Evolutionary conservation across 2,797 vertebrate species (phyloP).

Genomic region (Pterois miles): DNA sequence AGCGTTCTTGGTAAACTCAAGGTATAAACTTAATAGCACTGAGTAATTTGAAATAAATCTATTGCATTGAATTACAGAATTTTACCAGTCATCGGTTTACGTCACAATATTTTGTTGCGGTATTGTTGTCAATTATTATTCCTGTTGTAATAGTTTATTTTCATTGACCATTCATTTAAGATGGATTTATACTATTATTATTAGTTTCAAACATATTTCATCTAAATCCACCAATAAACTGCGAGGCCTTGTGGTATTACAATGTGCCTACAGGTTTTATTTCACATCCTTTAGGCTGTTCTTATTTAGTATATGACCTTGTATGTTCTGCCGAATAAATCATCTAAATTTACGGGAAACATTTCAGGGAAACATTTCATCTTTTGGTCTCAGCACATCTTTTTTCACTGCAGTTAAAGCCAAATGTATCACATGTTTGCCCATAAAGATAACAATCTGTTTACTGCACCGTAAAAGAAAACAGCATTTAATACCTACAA

Average conservation of each 20-base stretch:
- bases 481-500: slow-evolving; percentile 1
- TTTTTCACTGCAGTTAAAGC: background rate
- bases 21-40: background rate
- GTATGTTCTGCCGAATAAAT: slow-evolving; percentile 2
- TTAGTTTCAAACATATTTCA: background rate
- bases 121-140: too few relatives aligned
- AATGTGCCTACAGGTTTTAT: background rate
- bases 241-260: background rate
- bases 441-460: slow-evolving; percentile 8
- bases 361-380: background rate
- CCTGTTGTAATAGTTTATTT: background rate
- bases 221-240: background rate
- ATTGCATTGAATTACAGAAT: background rate
- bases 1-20: background rate
- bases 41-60: background rate
- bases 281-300: background rate
- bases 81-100: background rate
- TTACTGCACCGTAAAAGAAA: background rate
- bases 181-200: background rate
- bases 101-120: background rate
- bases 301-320: background rate
- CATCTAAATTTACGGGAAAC: background rate
- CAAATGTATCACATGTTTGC: slow-evolving; percentile 15
- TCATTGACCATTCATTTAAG: background rate
- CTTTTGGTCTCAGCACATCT: background rate